phyloP scores from a whole-genome alignment of 2,888 invertebrate species.

The Agriopis marginaria region DNA sequence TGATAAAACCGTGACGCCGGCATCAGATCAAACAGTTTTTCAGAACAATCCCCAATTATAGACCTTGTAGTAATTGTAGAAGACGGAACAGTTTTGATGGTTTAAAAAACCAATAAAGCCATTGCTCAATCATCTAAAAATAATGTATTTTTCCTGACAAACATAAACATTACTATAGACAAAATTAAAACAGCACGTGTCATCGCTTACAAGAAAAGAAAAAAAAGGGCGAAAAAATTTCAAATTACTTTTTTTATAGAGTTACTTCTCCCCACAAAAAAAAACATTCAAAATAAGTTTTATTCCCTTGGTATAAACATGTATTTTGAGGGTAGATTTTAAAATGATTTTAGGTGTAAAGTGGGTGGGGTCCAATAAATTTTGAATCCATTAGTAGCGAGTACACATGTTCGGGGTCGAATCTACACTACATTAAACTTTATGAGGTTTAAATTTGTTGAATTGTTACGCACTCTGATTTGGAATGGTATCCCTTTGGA shows the following conservation, averaged over 20 bases:
- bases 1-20: too few relatives aligned
- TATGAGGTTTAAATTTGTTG: conserved; percentile 83
- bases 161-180: conserved; percentile 25
- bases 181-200: conserved; percentile 56
- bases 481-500: conserved; percentile 57
- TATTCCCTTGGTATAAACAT: conserved; percentile 35
- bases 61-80: too few relatives aligned
- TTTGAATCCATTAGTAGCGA: conserved; percentile 84
- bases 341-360: conserved; percentile 51
- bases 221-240: conserved; percentile 32
- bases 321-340: conserved; percentile 1
- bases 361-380: conserved; percentile 83
- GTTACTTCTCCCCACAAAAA: not conserved
- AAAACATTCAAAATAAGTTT: conserved; percentile 6
- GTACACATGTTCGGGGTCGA: conserved; percentile 81
- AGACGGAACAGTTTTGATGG: too few relatives aligned
- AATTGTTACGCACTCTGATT: conserved; percentile 73
- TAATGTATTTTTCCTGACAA: not conserved
- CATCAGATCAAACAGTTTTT: too few relatives aligned
- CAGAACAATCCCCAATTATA: too few relatives aligned
- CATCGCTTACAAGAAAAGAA: conserved; percentile 44
- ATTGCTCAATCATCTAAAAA: not conserved
- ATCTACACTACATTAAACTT: conserved; percentile 83
- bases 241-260: conserved; percentile 12
- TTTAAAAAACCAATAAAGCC: too few relatives aligned